Percentiles rank a stretch among this genome's conserved stretches.
Conservation (phyloP, 2,888 invertebrate genomes). For the Mycalesis mineus region DNA sequence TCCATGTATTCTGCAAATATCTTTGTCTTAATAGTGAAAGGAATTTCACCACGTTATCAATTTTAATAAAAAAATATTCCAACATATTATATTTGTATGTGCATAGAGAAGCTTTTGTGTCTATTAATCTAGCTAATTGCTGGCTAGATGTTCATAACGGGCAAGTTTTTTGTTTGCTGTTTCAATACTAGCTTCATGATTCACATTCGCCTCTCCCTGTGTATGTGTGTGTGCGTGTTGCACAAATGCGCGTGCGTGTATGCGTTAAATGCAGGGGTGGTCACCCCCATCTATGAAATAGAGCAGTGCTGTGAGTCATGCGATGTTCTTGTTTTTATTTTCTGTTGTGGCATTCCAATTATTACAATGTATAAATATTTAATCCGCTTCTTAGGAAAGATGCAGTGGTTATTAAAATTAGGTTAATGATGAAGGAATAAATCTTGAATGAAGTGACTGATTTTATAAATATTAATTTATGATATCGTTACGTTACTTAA, state of each 20-base stretch:
- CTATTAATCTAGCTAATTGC: constrained; percentile 17
- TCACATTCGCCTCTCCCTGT: constrained; percentile 37
- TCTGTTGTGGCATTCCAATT: not conserved
- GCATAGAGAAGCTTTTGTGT: not conserved
- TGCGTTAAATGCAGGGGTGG: constrained; percentile 44
- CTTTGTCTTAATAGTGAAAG: too few species aligned
- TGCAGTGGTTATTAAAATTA: too few species aligned
- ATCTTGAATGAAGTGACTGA: too few species aligned
- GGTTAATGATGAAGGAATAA: too few species aligned
- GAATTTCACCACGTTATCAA: too few species aligned
- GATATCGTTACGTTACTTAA: too few species aligned
- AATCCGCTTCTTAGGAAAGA: too few species aligned
- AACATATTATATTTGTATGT: too few species aligned
- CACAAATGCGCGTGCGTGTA: constrained; percentile 48
- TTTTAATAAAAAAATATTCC: too few species aligned
- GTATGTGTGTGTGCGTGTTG: constrained; percentile 37
- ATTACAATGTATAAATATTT: too few species aligned
- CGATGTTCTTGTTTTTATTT: constrained; percentile 23
- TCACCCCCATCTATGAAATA: constrained; percentile 46
- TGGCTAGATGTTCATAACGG: constrained; percentile 28
- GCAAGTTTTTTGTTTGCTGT: constrained; percentile 35
- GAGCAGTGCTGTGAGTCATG: constrained; percentile 45
- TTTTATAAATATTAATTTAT: too few species aligned
- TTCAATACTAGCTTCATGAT: constrained; percentile 39
- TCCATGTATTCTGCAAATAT: too few species aligned